Evolutionary conservation across 2,888 invertebrate species (phyloP), one percentile per base, ranked within the genome.

Genomic region (Agrotis exclamationis): DNA sequence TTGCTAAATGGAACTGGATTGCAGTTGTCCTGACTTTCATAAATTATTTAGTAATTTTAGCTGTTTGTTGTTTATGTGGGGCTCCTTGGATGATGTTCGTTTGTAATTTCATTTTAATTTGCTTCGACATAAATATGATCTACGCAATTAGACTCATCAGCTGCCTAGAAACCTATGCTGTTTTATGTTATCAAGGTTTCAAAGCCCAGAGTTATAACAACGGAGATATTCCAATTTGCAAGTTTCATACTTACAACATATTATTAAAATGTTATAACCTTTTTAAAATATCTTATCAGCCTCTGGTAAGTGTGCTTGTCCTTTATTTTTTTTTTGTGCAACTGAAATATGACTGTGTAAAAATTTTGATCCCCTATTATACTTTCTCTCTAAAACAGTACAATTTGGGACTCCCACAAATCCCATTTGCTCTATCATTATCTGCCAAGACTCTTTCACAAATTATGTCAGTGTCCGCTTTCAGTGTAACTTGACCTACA

Each of bases 1-100:
- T 68, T 44, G 11, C 22, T 39, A 56, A 44, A 47, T 56, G 44
- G 28, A 70, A 70, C 33, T 70, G 70, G 70, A 45, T 70, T 33
- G n/a, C 57, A 11, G 45, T 70, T 45, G 20, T 33, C 45, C 5
- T 69, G 5, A 53, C 58, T 58, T 13, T 70, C 3, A 14, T 18
- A 0, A 28, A 45, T n/a, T 22, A 44, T 33, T 11, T 70, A 14
- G 2, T 20, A 44, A 13, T 22, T 16, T 22, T 45, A 0, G 20
- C 14, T 22, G 7, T 1, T n/a, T 5, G 1, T 28, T 20, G 0
- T 3, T 13, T 14, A 45, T 0, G 3, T 33, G 28, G 28, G 6
- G 28, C 28, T 9, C 2, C n/a, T 1, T 51, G 44, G 70, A 16
- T 9, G 9, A n/a, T 47, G 0, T 4, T 0, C n/a, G 0, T 47